Base-by-base conservation (phyloP, 2,888 invertebrate species). In the Volucella inflata region DNA sequence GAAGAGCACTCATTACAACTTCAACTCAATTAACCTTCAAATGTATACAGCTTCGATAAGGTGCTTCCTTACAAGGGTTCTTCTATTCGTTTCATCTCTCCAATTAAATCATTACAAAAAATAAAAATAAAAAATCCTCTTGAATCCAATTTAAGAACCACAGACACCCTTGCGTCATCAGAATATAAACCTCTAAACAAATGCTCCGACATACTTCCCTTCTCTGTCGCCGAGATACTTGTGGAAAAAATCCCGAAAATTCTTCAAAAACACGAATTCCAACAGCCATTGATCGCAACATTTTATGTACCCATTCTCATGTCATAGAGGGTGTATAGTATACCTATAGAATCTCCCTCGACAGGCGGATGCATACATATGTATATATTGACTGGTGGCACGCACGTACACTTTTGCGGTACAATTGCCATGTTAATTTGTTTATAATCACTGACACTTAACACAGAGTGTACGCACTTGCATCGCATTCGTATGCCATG, bases 391-490 rank as follows among this genome's bases (percentile, higher is more conserved):
- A 30, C 30, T 57, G 17, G 30, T 42, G 68, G 21, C 78, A 57
- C 74, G 57, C 57, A 70, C 74, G 74, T 74, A 84, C 78, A 79
- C 75, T 70, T 67, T 64, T 57, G 65, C 65, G 71, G 75, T 71
- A 79, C 79, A 79, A 79, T 84, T 79, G 84, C 75, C 84, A 84
- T 75, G 84, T 84, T 84, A 84, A 80, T 84, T 84, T 84, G 84
- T 84, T 84, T 84, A 84, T 84, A 84, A 84, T 84, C 84, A 84
- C 84, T 84, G 84, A 79, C 84, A 84, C 84, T 84, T 84, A 84
- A 84, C 84, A 84, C 68, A 67, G 64, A 30, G 30, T 65, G 75
- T 51, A 84, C 75, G 79, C 64, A 62, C 48, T 42, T 55, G 72
- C 76, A 78, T 62, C 44, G 2, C 6, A 30, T 30, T 30, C 30